phyloP scores from a whole-genome alignment of 2,797 vertebrate species.

The Bothrops alternatus region DNA sequence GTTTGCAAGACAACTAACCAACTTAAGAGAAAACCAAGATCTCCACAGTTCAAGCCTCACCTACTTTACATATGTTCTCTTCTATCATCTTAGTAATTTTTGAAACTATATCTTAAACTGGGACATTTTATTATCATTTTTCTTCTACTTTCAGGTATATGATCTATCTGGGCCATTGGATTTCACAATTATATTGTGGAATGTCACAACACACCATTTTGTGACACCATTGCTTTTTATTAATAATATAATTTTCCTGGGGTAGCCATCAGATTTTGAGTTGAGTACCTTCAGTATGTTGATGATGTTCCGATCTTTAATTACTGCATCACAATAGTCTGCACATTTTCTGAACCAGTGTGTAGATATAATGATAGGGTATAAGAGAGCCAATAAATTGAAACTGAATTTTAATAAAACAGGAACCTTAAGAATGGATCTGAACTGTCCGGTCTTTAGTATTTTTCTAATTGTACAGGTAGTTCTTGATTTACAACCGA shows the following conservation, averaged over 20 bases:
- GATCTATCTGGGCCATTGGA: background rate
- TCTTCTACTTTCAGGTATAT: background rate
- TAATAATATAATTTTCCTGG: background rate
- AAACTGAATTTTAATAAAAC: background rate
- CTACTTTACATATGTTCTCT: background rate
- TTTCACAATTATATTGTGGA: background rate
- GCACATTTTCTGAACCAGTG: background rate
- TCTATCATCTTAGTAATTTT: background rate
- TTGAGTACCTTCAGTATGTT: background rate
- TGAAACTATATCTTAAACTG: background rate
- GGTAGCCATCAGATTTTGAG: background rate
- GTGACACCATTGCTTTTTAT: background rate
- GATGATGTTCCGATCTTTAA: background rate
- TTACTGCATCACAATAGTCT: background rate
- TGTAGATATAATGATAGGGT: background rate
- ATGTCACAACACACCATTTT: background rate
- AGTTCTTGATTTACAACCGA: background rate
- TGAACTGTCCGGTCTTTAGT: background rate
- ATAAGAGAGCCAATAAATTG: background rate
- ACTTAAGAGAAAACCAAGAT: background rate
- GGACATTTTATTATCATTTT: background rate
- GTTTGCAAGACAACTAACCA: background rate
- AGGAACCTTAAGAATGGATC: background rate
- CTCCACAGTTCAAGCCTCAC: no score
- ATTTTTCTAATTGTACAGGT: background rate